Base-by-base conservation (phyloP, 2,113 vertebrate genomes). In the Anthoscopus minutus region DNA sequence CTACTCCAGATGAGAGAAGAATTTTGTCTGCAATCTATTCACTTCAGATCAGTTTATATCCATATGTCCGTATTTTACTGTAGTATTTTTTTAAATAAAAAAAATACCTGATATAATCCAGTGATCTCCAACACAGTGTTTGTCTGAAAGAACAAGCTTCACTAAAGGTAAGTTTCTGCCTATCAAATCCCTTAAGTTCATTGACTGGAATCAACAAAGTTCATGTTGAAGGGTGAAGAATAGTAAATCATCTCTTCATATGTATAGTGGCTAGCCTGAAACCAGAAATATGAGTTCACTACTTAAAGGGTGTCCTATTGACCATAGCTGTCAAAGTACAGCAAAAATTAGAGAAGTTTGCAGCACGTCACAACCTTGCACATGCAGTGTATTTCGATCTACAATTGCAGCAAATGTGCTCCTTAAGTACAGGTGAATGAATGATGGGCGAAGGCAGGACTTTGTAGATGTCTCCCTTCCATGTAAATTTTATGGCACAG, bases 1-100 rank as follows among this genome's bases (percentile, higher is more conserved):
- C 45, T 90, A 90, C 64, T 95, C 89, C 92, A 96, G 94, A 96
- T 94, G 90, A 96, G 93, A 84, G 67, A 95, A 95, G 35, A 96
- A 96, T 95, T 95, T 90, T 86, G 71, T 64, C 93, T 96, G 93
- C 6, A 10, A 86, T 94, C n/a, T 94, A 62, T 95, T 93, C 87
- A 74, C 64, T 92, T 83, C 81, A 92, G 57, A 89, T 91, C 35
- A 70, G 48, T 78, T 92, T 51, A 69, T 58, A 61, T 47, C 78
- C 74, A 82, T 35, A 82, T 86, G 85, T 44, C 71, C 16, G 31
- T 9, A 35, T 45, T n/a, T 87, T 87, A 66, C 35, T 70, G 16
- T 20, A 89, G 27, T 25, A 44, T 56, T 79, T 69, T 81, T 62
- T 42, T 16, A 23, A 91, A 81, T n/a, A 11, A 64, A 66, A 30